Percentiles rank a stretch among this genome's conserved stretches.
These are phyloP conservation scores for Nysson spinosus DNA, from an alignment of 2,888 invertebrate genomes.

Conservation along the genomic window DNA sequence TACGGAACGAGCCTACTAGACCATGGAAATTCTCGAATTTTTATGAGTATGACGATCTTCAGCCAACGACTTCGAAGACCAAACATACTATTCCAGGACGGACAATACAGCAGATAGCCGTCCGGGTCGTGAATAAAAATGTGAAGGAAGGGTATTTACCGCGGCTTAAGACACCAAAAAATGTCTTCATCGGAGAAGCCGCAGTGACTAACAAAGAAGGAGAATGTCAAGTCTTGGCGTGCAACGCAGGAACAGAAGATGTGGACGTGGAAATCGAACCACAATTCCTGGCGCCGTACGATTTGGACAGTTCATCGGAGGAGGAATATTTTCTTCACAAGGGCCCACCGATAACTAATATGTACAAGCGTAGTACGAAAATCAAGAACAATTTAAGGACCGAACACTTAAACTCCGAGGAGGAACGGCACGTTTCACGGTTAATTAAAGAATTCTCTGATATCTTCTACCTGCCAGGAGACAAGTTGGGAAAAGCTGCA, in stretches of 20 bases:
- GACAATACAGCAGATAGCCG: neutral
- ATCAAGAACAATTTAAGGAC: too few species aligned
- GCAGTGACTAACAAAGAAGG: neutral
- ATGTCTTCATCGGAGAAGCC: slow-evolving; percentile 1
- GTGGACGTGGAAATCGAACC: too few species aligned
- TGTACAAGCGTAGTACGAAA: too few species aligned
- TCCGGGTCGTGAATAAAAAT: neutral
- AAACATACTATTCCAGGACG: neutral
- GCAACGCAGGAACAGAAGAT: neutral
- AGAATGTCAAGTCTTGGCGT: neutral
- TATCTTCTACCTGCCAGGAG: too few species aligned
- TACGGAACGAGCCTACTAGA: neutral
- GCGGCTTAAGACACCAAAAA: neutral
- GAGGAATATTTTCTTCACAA: too few species aligned
- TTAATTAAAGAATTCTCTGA: too few species aligned
- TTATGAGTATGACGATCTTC: neutral
- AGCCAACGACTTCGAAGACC: neutral
- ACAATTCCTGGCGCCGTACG: too few species aligned
- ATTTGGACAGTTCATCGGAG: too few species aligned
- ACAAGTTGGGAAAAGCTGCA: too few species aligned
- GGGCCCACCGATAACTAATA: too few species aligned
- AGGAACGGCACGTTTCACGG: too few species aligned
- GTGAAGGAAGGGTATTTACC: slow-evolving; percentile 1
- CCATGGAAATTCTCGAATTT: neutral
- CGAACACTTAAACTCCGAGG: too few species aligned